Evolutionary conservation across 2,888 invertebrate genomes (phyloP).

Genomic region (Ditula angustiorana): DNA sequence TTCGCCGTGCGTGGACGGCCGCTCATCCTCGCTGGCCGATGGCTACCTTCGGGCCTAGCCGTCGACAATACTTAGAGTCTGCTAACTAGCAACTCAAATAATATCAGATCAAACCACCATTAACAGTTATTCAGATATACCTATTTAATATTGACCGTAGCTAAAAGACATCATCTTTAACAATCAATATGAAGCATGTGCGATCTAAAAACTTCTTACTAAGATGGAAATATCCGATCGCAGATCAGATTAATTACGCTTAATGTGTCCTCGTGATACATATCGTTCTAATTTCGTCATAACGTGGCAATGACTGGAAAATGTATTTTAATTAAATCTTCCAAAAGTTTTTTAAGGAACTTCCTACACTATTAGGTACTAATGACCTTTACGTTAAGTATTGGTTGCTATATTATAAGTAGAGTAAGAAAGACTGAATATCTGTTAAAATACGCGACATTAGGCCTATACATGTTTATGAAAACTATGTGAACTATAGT

Average conservation of each 20-base stretch:
- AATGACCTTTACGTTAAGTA: neutral
- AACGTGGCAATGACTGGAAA: neutral
- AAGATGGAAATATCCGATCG: neutral
- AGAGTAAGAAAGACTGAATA: neutral
- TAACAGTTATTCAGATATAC: no score
- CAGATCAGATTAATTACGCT: neutral
- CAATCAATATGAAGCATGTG: neutral
- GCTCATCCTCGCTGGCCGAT: conserved; percentile 55
- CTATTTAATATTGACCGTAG: no score
- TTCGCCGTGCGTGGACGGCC: conserved; percentile 60
- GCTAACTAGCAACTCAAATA: neutral
- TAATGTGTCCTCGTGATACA: neutral
- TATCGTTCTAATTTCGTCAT: neutral
- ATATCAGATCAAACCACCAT: no score
- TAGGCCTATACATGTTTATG: conserved; percentile 12
- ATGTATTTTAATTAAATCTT: neutral
- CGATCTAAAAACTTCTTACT: neutral
- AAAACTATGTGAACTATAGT: conserved; percentile 30
- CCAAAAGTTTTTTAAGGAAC: neutral
- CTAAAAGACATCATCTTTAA: neutral
- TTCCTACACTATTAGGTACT: neutral
- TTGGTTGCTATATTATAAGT: no score
- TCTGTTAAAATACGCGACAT: neutral
- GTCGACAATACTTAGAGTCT: neutral
- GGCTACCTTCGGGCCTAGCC: neutral